Base-by-base conservation (phyloP, 2,888 invertebrate genomes). In the Hetaerina titia region DNA sequence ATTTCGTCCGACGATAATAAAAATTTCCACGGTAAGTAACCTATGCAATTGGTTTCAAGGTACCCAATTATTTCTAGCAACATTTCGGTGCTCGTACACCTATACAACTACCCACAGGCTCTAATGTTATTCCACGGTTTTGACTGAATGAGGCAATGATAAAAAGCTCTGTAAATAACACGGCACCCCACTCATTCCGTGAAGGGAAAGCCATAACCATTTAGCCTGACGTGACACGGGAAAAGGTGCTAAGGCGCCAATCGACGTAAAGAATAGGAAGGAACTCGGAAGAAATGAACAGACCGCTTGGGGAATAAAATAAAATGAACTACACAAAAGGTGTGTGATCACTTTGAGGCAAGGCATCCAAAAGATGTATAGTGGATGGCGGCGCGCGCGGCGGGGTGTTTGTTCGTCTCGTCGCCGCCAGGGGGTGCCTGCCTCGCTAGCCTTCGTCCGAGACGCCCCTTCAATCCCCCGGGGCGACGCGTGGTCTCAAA, bases 401-500 rank as follows among this genome's bases (percentile, higher is more conserved):
- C 92, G 92, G 92, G 92, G 69, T 74, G 69, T 69, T 92, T 56
- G 92, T 92, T 58, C 31, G 31, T 45, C 90, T n/a, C 25, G 8
- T 0, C 19, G n/a, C 69, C 56, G 9, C 92, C 4, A 81, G 57
- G 69, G 92, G 92, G 69, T 9, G 13, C n/a, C 60, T n/a, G 11
- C 57, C 89, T 15, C 57, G 13, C 81, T 8, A 31, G 81, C 31
- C 81, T 81, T 31, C 25, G 81, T 81, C 81, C 81, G 56, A 9
- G 56, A 69, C 92, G 57, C n/a, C 31, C 45, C 63, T 92, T 56
- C 60, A 90, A 74, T 56, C 92, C 69, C 92, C 69, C 74, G 92
- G 64, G 69, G 92, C 45, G 92, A 92, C 92, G 56, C 92, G 92
- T 92, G 92, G 92, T 69, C 56, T 69, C 9, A 69, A n/a, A 64